Percentiles rank a stretch among this genome's conserved stretches.
Evolutionary conservation across 2,113 vertebrate genomes (phyloP).

Genomic region (Muscicapa adusta): DNA sequence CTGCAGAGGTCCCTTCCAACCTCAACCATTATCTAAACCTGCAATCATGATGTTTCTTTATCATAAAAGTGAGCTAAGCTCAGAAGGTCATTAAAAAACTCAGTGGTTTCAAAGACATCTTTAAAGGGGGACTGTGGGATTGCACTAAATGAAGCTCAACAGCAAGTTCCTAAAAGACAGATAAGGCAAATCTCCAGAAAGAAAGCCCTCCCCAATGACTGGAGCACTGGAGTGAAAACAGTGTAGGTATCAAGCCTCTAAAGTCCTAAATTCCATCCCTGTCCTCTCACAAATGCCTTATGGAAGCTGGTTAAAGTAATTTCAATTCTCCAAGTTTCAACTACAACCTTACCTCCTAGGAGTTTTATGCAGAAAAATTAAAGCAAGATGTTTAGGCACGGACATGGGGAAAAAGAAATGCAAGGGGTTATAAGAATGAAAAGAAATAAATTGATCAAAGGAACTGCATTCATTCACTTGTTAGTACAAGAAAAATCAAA

Average conservation of each 20-base stretch:
- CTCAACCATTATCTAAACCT: neutral
- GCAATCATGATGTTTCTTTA: neutral
- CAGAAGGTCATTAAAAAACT: neutral
- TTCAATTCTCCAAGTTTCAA: neutral
- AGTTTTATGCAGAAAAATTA: neutral
- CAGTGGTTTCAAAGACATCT: neutral
- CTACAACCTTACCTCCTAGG: neutral
- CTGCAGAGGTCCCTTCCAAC: neutral
- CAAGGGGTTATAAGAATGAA: neutral
- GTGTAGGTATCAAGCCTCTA: neutral
- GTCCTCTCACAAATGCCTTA: neutral
- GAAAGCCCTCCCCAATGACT: neutral
- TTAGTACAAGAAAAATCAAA: neutral
- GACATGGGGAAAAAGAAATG: neutral
- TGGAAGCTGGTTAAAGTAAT: neutral
- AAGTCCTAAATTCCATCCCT: neutral
- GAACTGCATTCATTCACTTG: neutral
- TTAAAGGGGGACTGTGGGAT: neutral
- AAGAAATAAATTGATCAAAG: neutral
- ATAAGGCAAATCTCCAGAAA: neutral
- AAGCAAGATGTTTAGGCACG: neutral
- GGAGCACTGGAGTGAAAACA: neutral
- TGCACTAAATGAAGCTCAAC: neutral
- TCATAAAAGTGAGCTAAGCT: neutral
- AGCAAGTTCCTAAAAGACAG: neutral